Evolutionary conservation across 64 coral and sea anemone species (phyloP).

Genomic region (Catalaphyllia jardinei): DNA sequence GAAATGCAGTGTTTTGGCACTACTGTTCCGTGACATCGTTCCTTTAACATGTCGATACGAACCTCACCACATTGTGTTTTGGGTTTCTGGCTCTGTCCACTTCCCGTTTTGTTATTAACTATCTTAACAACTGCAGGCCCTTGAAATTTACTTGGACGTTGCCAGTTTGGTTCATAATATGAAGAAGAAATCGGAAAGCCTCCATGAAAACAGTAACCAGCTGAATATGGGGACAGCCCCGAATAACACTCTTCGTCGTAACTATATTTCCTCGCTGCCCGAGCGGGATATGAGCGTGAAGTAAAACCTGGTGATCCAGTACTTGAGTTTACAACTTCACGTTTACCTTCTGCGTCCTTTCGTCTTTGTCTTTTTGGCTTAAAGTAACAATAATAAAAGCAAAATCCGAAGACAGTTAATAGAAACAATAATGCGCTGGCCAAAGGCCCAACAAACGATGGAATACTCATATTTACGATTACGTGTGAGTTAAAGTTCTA

Average conservation of each 20-base stretch:
- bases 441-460: slow-evolving; percentile 23
- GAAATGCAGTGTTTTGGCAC: background rate
- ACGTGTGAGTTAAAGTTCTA: background rate
- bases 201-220: slow-evolving; percentile 40
- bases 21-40: background rate
- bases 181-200: slow-evolving; percentile 18
- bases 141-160: slow-evolving; percentile 6
- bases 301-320: background rate
- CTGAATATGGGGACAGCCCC: background rate
- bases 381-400: slow-evolving; percentile 34
- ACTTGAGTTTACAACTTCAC: background rate
- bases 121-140: background rate
- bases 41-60: slow-evolving; percentile 14
- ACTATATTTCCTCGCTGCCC: background rate
- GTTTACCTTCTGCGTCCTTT: background rate
- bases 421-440: slow-evolving; percentile 18
- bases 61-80: background rate
- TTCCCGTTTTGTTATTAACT: background rate
- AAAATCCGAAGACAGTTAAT: slow-evolving; percentile 7
- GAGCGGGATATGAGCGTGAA: background rate
- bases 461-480: slow-evolving; percentile 12
- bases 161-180: slow-evolving; percentile 19
- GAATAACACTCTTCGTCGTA: slow-evolving; percentile 22
- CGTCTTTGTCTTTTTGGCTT: slow-evolving; percentile 24
- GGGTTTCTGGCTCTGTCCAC: background rate